Percentiles rank a stretch among this genome's conserved stretches.
Evolutionary conservation across 1,140 invertebrate species (phyloP).

Genomic region (Drosophila arizonae): DNA sequence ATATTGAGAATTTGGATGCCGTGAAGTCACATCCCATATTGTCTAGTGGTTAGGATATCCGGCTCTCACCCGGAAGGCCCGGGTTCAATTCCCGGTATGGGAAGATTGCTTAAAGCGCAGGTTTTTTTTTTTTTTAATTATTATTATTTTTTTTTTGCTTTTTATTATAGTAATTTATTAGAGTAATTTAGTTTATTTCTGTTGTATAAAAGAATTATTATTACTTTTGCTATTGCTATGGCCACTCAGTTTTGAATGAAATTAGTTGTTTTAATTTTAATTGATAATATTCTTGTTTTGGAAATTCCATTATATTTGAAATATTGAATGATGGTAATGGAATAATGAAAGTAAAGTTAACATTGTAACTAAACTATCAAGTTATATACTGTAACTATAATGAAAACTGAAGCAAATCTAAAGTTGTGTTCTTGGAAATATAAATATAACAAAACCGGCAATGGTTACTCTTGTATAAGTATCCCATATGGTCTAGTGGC

Average conservation of each 20-base stretch:
- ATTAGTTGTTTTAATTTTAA: too few relatives aligned
- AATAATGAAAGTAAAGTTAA: not conserved
- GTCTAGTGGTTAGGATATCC: conserved; percentile 93
- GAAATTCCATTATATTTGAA: too few relatives aligned
- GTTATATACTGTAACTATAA: too few relatives aligned
- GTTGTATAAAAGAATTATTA: not conserved
- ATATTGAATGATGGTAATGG: not conserved
- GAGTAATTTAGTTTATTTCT: too few relatives aligned
- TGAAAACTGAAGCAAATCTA: too few relatives aligned
- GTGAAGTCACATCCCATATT: conserved; percentile 83
- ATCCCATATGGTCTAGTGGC: conserved; percentile 89
- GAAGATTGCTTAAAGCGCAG: conserved; percentile 79
- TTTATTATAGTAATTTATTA: too few relatives aligned
- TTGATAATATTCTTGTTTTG: not conserved
- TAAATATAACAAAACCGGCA: not conserved
- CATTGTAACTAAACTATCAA: conserved; percentile 5
- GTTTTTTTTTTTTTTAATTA: not conserved
- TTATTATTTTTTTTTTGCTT: too few relatives aligned
- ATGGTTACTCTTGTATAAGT: accelerated
- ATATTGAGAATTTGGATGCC: not conserved
- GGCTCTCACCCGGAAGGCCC: conserved; percentile 92
- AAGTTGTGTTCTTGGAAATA: too few relatives aligned
- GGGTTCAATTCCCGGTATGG: conserved; percentile 93
- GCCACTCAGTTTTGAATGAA: not conserved
- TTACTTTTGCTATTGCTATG: accelerated